Evolutionary conservation across 2,797 vertebrate genomes (phyloP).

Genomic region (Pipistrellus pygmaeus): DNA sequence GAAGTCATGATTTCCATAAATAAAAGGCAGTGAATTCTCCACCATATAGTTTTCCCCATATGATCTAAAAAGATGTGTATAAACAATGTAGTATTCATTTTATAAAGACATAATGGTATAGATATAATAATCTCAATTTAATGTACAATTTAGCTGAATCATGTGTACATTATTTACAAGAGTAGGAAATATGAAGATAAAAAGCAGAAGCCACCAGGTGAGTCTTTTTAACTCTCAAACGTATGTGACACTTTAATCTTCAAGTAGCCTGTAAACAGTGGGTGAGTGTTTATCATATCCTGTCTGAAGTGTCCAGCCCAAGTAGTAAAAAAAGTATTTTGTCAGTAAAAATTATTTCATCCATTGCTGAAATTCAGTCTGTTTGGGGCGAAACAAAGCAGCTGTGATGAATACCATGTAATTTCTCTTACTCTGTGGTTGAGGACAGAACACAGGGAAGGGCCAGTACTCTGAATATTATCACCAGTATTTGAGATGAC

Average conservation of each 20-base stretch:
- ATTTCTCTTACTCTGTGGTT: background rate
- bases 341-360: conserved; percentile 65
- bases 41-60: background rate
- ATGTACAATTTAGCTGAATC: conserved; percentile 34
- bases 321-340: conserved; percentile 40
- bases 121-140: conserved; percentile 34
- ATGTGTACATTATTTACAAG: background rate
- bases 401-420: background rate
- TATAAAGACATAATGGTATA: background rate
- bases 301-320: conserved; percentile 70
- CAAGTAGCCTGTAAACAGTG: conserved; percentile 57
- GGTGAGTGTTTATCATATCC: conserved; percentile 68
- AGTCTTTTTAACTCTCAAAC: conserved; percentile 41
- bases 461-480: background rate
- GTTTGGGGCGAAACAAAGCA: conserved; percentile 38
- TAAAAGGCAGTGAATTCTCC: conserved; percentile 38
- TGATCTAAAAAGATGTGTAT: background rate
- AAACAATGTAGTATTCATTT: conserved; percentile 17
- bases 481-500: background rate
- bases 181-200: conserved; percentile 53
- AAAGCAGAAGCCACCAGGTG: conserved; percentile 61
- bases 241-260: conserved; percentile 60
- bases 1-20: background rate
- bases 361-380: conserved; percentile 46
- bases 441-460: background rate